A percentile compares a stretch with the other conserved stretches of the same genome.
Evolutionary conservation across 2,113 vertebrate species (phyloP).

Genomic region (Lichenostomus cassidix): DNA sequence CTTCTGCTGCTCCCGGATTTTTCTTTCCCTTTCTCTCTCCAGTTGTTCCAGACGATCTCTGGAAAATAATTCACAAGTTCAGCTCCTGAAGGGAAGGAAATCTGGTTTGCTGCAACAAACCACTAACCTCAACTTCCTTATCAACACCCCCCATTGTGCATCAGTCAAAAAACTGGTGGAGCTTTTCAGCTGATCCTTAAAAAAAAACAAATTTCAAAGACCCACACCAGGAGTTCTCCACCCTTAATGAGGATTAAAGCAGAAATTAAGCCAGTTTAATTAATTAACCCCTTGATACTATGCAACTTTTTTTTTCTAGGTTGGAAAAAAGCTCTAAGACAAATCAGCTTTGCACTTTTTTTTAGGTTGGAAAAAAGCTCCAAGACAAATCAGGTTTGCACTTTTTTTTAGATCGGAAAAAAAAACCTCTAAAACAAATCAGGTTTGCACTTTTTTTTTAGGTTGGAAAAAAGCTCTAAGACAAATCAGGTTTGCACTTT

Average conservation of each 20-base stretch:
- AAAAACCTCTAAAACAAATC: not conserved
- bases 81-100: not conserved
- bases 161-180: accelerated
- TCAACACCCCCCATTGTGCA: accelerated
- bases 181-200: not conserved
- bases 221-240: not conserved
- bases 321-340: not conserved
- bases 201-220: not conserved
- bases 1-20: slow-evolving; percentile 92
- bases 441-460: not conserved
- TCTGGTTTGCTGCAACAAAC: not conserved
- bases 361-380: too few relatives aligned
- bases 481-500: not conserved
- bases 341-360: not conserved
- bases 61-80: not conserved
- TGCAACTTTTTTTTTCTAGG: not conserved
- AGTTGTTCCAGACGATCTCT: slow-evolving; percentile 95
- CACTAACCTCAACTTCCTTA: too few relatives aligned
- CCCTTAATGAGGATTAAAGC: not conserved
- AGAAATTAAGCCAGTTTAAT: not conserved
- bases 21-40: slow-evolving; percentile 89
- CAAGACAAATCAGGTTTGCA: too few relatives aligned
- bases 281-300: not conserved
- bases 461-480: not conserved
- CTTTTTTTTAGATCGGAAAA: too few relatives aligned